Conservation (phyloP, 2,113 vertebrate species). For the Marmota monax region DNA sequence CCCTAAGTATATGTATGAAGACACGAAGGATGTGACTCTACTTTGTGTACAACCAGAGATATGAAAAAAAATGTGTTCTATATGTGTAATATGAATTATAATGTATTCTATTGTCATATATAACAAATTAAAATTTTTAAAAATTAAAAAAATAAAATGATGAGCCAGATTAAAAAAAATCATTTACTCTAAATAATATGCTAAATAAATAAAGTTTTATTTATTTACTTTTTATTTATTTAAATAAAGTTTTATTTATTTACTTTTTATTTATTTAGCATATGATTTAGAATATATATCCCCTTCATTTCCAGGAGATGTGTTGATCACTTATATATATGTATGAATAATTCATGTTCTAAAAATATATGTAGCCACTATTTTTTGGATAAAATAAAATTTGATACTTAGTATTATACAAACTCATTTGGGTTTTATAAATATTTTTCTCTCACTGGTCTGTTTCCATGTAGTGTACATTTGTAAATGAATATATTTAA, state of each 20-base stretch:
- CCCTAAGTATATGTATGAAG: too few species aligned
- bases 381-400: constrained; percentile 8
- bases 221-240: too few species aligned
- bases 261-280: too few species aligned
- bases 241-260: not conserved
- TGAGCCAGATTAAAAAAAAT: not conserved
- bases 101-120: too few species aligned
- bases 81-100: too few species aligned
- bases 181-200: not conserved
- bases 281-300: not conserved
- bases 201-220: not conserved
- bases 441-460: not conserved
- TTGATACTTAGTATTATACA: constrained; percentile 28
- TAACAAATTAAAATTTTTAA: too few species aligned
- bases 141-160: too few species aligned
- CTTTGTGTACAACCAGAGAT: too few species aligned
- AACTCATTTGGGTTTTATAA: not conserved
- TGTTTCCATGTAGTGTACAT: not conserved
- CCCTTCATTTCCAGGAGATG: not conserved
- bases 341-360: not conserved
- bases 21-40: too few species aligned
- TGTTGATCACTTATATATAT: not conserved
- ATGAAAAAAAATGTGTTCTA: too few species aligned
- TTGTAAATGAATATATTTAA: not conserved
- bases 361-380: not conserved